Evolutionary conservation across 1,140 invertebrate species (phyloP).

Genomic region (Tetraneura akinire): DNA sequence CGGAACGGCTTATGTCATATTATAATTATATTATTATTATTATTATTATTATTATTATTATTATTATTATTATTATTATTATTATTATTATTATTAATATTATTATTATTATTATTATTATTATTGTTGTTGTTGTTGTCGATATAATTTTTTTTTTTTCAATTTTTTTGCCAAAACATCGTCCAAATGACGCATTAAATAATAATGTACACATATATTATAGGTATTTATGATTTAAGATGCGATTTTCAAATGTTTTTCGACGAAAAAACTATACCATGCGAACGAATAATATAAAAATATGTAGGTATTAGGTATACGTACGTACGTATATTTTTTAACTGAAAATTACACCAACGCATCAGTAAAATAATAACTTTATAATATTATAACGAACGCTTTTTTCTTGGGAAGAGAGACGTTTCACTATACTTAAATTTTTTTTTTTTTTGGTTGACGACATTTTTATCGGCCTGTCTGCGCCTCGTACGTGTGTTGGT

Average conservation of each 20-base stretch:
- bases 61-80: no score
- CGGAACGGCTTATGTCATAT: no score
- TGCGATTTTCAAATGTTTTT: conserved; percentile 9
- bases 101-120: no score
- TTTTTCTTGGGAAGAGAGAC: background rate
- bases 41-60: no score
- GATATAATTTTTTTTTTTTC: background rate
- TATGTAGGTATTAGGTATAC: no score
- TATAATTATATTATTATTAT: no score
- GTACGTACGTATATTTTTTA: background rate
- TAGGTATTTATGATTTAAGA: background rate
- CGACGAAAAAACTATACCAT: background rate
- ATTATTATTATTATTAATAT: no score
- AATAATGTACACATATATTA: no score
- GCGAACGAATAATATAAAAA: no score
- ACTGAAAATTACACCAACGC: background rate
- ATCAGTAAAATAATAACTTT: no score
- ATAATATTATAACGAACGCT: background rate
- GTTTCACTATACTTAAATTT: no score
- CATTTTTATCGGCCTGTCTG: conserved; percentile 8
- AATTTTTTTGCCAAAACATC: background rate
- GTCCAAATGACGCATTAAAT: conserved; percentile 16
- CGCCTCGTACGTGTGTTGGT: background rate
- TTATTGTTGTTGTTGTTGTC: no score
- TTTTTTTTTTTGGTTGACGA: conserved; percentile 9